phyloP scores from a whole-genome alignment of 2,888 invertebrate genomes.

The Trissoscelio sp. region DNA sequence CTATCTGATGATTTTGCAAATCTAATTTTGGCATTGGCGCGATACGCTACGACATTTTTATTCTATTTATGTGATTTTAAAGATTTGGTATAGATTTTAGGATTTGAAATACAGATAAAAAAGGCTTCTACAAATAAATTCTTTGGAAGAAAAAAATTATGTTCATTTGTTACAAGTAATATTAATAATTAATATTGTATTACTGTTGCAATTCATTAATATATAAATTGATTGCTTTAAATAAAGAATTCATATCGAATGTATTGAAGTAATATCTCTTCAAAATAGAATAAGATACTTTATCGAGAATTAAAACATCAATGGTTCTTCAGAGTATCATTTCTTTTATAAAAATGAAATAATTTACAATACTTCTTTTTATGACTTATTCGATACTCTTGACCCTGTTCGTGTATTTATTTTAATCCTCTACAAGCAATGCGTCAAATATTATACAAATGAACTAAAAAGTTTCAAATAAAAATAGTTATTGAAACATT shows the following conservation, averaged over 20 bases:
- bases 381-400: slow-evolving; percentile 6
- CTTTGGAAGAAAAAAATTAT: background rate
- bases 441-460: background rate
- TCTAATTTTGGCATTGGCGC: slow-evolving; percentile 75
- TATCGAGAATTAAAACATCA: background rate
- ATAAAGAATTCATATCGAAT: no score
- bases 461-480: background rate
- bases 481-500: no score
- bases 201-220: no score
- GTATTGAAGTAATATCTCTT: no score
- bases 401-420: slow-evolving; percentile 17
- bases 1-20: slow-evolving; percentile 74
- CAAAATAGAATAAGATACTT: slow-evolving; percentile 1
- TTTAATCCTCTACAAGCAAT: background rate
- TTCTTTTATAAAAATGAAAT: slow-evolving; percentile 25
- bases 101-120: background rate
- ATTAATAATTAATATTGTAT: no score
- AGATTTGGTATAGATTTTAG: background rate
- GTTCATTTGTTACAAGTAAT: no score
- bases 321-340: no score
- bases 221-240: no score
- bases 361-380: slow-evolving; percentile 1
- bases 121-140: background rate
- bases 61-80: slow-evolving; percentile 56
- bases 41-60: slow-evolving; percentile 61